These are phyloP conservation scores for Ivindomyrus marchei DNA, from an alignment of 2,113 vertebrate genomes.

Conservation along the genomic window DNA sequence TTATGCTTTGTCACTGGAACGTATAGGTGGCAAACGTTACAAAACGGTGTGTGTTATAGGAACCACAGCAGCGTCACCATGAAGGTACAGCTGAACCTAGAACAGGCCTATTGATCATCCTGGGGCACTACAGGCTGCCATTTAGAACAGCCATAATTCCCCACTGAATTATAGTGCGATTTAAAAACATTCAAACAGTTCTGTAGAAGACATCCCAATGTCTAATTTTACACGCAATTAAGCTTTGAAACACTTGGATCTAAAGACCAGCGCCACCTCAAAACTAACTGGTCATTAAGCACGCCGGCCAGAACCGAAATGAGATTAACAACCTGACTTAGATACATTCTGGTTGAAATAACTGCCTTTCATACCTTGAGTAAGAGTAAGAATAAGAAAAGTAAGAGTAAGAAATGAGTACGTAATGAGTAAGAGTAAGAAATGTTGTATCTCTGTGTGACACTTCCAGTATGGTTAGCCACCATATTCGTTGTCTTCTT, in stretches of 20 bases:
- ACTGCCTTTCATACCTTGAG: neutral
- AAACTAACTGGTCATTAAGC: neutral
- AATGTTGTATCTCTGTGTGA: neutral
- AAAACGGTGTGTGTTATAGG: neutral
- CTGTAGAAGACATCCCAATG: neutral
- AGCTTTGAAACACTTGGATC: neutral
- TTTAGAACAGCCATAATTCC: neutral
- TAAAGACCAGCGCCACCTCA: neutral
- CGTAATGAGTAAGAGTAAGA: neutral
- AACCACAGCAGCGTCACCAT: neutral
- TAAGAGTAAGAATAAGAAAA: neutral
- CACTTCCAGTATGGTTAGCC: neutral
- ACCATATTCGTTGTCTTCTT: neutral
- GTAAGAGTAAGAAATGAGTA: neutral
- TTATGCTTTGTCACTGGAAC: neutral
- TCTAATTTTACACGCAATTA: neutral
- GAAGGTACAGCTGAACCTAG: neutral
- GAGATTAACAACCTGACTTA: neutral
- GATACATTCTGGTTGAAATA: neutral
- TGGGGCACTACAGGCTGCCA: neutral
- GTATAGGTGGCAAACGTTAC: neutral
- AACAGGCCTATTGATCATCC: neutral
- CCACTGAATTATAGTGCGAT: neutral
- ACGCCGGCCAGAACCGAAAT: neutral
- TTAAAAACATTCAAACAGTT: neutral